Base-by-base conservation (phyloP, 64 coral and sea anemone species). In the Pocillopora damicornis region DNA sequence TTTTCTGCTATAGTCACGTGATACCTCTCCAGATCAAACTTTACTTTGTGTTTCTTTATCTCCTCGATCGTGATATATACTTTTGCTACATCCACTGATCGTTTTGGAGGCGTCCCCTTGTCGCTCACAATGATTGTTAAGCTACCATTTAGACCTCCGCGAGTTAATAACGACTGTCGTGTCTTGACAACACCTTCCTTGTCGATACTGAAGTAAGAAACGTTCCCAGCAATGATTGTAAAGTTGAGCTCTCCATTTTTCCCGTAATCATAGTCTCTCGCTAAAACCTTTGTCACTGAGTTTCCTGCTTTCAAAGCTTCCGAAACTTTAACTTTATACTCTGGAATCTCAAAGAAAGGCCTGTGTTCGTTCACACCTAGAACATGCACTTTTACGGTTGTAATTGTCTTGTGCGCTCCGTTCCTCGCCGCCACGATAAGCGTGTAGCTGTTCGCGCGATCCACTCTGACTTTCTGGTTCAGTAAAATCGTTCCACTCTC, bases 21-120 rank as follows among this genome's bases (percentile, higher is more conserved):
- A 72, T 98, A 98, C 75, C 66, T 9, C 4, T 79, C 89, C 58
- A 98, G 75, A 37, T 98, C 95, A 87, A 98, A 98, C 58, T 91
- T 98, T 0, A 98, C 91, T 88, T 94, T 98, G 73, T 98, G 86
- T 58, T 92, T 93, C 63, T 87, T 59, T 15, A 94, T 58, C 22
- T 78, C 26, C 15, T 78, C 88, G 1, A 98, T 73, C 59, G 60
- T 72, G 22, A 98, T 78, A 42, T 16, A 89, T 22, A 98, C 79
- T 59, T 57, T 76, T 5, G 95, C 95, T 61, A 76, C n/a, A 34
- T 94, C 59, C 11, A 60, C 18, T 20, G 95, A 80, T 15, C 73
- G 59, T 15, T 78, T 81, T 7, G 92, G 2, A 51, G 42, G 42
- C 42, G 42, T 51, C 7, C 95, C 95, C 14, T 86, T 78, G 63